phyloP scores from a whole-genome alignment of 37 sponge, comb jelly and placozoan genomes.

The Chondrilla cf. caribensis region DNA sequence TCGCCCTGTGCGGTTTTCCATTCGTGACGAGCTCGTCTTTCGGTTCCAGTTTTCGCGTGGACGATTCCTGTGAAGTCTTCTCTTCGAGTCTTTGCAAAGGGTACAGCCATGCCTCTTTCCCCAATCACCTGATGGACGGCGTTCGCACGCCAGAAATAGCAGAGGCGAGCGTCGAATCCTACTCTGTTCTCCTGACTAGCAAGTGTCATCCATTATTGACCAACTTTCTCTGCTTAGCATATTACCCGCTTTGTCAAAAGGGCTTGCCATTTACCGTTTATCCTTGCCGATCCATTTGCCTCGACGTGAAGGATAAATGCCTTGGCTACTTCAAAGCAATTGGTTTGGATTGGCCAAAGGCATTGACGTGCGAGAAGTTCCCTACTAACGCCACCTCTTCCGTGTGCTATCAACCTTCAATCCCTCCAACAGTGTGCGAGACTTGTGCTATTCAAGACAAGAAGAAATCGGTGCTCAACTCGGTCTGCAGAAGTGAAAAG shows the following conservation, averaged over 20 bases:
- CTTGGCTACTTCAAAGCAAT: neutral
- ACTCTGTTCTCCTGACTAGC: neutral
- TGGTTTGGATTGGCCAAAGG: neutral
- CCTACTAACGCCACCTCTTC: neutral
- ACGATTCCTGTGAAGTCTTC: neutral
- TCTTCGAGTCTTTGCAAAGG: neutral
- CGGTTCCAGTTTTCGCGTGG: no score
- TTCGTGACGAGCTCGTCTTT: no score
- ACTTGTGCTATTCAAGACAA: neutral
- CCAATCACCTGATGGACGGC: neutral
- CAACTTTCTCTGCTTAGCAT: neutral
- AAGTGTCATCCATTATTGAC: neutral
- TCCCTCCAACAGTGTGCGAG: neutral
- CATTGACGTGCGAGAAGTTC: neutral
- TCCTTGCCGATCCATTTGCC: slow-evolving; percentile 2
- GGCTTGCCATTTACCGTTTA: neutral
- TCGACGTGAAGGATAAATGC: neutral
- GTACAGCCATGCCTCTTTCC: neutral
- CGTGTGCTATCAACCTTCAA: neutral
- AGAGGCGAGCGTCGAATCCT: neutral
- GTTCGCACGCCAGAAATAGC: neutral
- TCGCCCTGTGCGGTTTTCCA: no score
- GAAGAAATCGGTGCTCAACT: neutral
- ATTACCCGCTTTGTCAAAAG: neutral
- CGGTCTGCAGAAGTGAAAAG: neutral